Percentiles rank a stretch among this genome's conserved stretches.
These are phyloP conservation scores for Eclectus roratus DNA, from an alignment of 2,113 vertebrate species.

Conservation along the genomic window DNA sequence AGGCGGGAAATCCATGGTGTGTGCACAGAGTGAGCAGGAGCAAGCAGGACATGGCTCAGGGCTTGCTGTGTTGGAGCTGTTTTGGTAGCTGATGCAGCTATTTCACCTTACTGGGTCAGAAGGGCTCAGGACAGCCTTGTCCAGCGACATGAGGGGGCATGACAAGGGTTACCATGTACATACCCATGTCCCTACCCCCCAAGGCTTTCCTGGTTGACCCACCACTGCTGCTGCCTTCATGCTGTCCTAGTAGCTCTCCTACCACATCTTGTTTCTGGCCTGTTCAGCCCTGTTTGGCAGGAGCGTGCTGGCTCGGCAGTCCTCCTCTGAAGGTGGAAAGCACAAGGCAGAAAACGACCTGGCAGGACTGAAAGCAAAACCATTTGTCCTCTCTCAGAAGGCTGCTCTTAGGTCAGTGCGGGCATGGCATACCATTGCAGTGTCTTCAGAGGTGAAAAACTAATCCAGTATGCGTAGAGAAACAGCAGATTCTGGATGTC, in stretches of 20 bases:
- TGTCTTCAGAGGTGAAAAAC: not conserved
- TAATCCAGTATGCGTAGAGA: not conserved
- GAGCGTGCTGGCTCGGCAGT: not conserved
- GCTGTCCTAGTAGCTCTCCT: not conserved
- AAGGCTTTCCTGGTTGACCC: not conserved
- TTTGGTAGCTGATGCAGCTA: not conserved
- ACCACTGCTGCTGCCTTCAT: not conserved
- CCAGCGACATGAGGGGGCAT: fast-evolving
- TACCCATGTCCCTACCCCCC: not conserved
- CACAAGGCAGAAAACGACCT: not conserved
- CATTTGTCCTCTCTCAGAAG: not conserved
- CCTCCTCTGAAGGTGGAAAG: not conserved
- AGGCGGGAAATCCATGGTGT: fast-evolving
- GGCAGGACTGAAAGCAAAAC: not conserved
- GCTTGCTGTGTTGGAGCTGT: not conserved
- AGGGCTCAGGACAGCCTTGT: not conserved
- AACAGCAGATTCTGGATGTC: not conserved
- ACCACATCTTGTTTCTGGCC: fast-evolving
- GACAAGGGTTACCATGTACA: not conserved
- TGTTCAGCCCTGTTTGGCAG: not conserved
- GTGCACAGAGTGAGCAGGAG: not conserved
- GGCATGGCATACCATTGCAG: not conserved
- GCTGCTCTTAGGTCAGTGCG: not conserved
- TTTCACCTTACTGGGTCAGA: not conserved
- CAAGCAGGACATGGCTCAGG: not conserved